Evolutionary conservation across 2,113 vertebrate species (phyloP).

Genomic region (Apteryx mantelli): DNA sequence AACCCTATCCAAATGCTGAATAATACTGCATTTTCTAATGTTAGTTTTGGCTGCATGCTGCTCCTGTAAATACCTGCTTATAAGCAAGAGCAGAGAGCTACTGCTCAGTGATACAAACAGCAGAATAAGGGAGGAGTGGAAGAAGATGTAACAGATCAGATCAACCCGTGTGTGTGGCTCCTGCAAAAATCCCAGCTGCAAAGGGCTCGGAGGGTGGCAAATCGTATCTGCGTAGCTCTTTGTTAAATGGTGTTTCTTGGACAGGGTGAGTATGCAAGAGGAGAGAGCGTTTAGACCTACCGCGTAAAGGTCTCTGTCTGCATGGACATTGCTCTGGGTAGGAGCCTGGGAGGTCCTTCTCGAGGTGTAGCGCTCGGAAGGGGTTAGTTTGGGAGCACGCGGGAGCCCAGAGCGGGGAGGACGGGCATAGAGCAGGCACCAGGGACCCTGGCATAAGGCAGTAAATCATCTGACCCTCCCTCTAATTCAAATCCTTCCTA

Average conservation of each 20-base stretch:
- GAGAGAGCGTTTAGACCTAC: not conserved
- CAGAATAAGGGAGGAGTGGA: not conserved
- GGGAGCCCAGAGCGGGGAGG: too few relatives aligned
- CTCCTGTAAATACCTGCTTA: not conserved
- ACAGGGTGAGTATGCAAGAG: not conserved
- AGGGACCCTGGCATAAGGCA: too few relatives aligned
- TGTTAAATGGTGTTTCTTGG: not conserved
- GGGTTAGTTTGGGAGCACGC: not conserved
- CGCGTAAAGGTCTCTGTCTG: not conserved
- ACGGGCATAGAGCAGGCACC: not conserved
- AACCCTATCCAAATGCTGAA: not conserved
- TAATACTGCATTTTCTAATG: not conserved
- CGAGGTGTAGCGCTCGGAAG: not conserved
- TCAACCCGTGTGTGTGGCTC: not conserved
- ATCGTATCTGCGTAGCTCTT: not conserved
- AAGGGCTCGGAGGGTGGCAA: not conserved
- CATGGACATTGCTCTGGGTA: not conserved
- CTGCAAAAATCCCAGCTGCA: not conserved
- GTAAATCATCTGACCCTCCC: not conserved
- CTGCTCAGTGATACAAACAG: not conserved
- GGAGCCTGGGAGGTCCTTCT: not conserved
- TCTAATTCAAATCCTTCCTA: fast-evolving
- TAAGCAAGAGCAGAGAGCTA: not conserved
- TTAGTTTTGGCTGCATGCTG: not conserved
- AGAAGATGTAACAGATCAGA: not conserved